These are phyloP conservation scores for Tenthredo amoena DNA, from an alignment of 2,888 invertebrate species.

Conservation along the genomic window DNA sequence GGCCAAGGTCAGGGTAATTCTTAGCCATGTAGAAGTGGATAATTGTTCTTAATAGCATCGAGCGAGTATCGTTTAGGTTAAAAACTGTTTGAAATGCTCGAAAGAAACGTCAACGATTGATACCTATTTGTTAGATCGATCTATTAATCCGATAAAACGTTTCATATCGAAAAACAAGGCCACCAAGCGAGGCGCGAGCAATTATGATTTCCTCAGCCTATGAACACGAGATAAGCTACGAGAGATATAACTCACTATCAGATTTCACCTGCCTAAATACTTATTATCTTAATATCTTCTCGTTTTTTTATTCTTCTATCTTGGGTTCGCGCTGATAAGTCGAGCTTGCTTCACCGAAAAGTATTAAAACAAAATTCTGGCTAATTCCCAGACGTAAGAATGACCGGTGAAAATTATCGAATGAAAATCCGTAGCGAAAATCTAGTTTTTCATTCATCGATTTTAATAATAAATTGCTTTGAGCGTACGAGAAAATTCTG, in stretches of 20 bases:
- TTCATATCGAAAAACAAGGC: slow-evolving; percentile 22
- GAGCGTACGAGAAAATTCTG: no score
- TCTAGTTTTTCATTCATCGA: background rate
- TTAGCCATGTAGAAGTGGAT: background rate
- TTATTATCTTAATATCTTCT: background rate
- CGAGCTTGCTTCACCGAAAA: background rate
- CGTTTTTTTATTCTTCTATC: background rate
- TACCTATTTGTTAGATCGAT: background rate
- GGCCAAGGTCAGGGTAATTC: slow-evolving; percentile 40
- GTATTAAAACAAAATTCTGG: background rate
- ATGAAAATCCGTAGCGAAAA: background rate
- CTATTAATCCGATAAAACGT: background rate
- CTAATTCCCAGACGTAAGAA: background rate
- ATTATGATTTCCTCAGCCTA: background rate
- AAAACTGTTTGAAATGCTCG: background rate
- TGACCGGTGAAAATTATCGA: background rate
- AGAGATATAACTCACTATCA: slow-evolving; percentile 3
- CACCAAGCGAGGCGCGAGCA: background rate
- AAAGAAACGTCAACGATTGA: background rate
- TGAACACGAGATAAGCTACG: background rate
- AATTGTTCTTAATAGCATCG: background rate
- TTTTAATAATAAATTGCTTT: background rate
- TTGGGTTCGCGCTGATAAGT: background rate
- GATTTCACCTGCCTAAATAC: background rate
- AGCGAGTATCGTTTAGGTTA: background rate